These are phyloP conservation scores for Melieria omissa DNA, from an alignment of 2,888 invertebrate genomes.

Conservation along the genomic window DNA sequence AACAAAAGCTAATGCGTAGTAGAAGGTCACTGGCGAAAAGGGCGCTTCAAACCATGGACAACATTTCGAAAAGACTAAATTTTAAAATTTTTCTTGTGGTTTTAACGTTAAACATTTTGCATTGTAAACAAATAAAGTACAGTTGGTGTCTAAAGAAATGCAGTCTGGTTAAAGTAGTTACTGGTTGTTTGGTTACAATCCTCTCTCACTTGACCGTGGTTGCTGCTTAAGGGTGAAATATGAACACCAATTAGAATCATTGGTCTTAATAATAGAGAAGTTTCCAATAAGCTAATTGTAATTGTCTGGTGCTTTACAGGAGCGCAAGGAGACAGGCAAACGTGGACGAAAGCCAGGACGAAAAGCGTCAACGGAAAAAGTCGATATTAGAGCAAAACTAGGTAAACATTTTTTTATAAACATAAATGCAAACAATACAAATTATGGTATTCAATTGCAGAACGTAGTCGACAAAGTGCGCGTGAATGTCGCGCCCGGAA, in stretches of 20 bases:
- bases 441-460: constrained; percentile 66
- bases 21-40: neutral
- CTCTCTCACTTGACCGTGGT: too few species aligned
- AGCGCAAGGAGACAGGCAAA: constrained; percentile 84
- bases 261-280: too few species aligned
- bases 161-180: too few species aligned
- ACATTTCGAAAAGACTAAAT: too few species aligned
- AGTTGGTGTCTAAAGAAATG: neutral
- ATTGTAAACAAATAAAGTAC: neutral
- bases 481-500: constrained; percentile 96
- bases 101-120: too few species aligned
- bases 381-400: constrained; percentile 94
- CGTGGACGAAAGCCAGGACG: constrained; percentile 90
- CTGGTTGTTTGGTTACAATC: too few species aligned
- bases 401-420: constrained; percentile 69
- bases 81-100: too few species aligned
- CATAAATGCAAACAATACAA: neutral
- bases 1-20: neutral
- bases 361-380: constrained; percentile 85
- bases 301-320: constrained; percentile 48
- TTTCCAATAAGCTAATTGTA: too few species aligned
- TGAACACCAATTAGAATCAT: too few species aligned
- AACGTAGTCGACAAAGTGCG: constrained; percentile 96
- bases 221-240: too few species aligned
- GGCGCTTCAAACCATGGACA: too few species aligned